These are phyloP conservation scores for Spongia lamella DNA, from an alignment of 37 sponge, comb jelly and placozoan genomes.

Conservation along the genomic window DNA sequence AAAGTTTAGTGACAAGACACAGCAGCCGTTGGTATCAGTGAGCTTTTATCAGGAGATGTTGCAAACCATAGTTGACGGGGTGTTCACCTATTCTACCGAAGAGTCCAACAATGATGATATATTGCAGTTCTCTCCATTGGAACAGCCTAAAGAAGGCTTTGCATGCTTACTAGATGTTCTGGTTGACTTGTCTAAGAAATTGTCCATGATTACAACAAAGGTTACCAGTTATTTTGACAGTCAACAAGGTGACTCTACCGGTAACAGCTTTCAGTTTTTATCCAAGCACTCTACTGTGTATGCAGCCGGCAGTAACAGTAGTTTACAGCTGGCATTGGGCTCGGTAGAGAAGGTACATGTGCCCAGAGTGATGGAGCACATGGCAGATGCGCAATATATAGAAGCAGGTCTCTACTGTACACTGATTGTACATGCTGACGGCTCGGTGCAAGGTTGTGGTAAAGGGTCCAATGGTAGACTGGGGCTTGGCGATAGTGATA, in stretches of 20 bases:
- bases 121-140: not conserved
- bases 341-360: slow-evolving; percentile 62
- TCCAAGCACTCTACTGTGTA: slow-evolving; percentile 61
- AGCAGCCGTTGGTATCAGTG: no score
- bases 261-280: slow-evolving; percentile 3
- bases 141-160: not conserved
- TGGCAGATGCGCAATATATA: slow-evolving; percentile 64
- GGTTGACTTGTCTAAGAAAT: no score
- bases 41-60: not conserved
- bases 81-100: not conserved
- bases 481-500: slow-evolving; percentile 73
- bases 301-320: slow-evolving; percentile 84
- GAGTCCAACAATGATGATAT: not conserved
- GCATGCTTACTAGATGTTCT: not conserved
- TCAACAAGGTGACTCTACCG: not conserved
- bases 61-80: not conserved
- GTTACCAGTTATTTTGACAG: slow-evolving; percentile 25
- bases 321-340: slow-evolving; percentile 82
- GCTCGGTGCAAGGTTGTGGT: slow-evolving; percentile 84
- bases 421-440: slow-evolving; percentile 69
- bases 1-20: no score
- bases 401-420: slow-evolving; percentile 92
- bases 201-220: no score
- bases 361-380: slow-evolving; percentile 47
- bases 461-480: slow-evolving; percentile 88